Evolutionary conservation across 2,113 vertebrate species (phyloP).

Genomic region (Sylvilagus bachmani): DNA sequence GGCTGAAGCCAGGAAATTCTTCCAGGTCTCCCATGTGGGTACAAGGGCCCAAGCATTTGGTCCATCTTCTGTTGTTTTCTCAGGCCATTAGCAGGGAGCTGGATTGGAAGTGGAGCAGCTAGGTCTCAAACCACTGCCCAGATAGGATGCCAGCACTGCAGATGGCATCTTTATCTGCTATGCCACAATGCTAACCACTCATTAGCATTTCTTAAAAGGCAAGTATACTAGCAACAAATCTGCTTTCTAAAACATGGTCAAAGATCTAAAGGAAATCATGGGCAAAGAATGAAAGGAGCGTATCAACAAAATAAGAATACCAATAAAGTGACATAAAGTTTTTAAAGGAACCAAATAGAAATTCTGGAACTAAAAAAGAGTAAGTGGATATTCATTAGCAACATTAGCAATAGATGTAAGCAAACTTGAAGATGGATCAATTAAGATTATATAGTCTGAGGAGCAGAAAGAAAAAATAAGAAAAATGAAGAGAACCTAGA

Average conservation of each 20-base stretch:
- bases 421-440: background rate
- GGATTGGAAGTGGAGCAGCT: too few species aligned
- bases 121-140: too few species aligned
- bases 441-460: background rate
- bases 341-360: background rate
- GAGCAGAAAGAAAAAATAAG: background rate
- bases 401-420: background rate
- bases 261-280: background rate
- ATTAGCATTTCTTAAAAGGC: background rate
- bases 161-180: too few species aligned
- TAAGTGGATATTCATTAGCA: background rate
- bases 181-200: too few species aligned
- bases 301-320: background rate
- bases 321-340: background rate
- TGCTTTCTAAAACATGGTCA: slow-evolving; percentile 5
- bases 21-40: too few species aligned
- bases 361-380: background rate
- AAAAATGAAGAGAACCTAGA: background rate
- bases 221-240: background rate
- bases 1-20: too few species aligned
- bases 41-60: too few species aligned
- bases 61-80: too few species aligned
- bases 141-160: too few species aligned
- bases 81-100: too few species aligned
- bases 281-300: background rate